A percentile compares a stretch with the other conserved stretches of the same genome.
Conservation (phyloP, 2,113 vertebrate genomes). For the Engystomops pustulosus region DNA sequence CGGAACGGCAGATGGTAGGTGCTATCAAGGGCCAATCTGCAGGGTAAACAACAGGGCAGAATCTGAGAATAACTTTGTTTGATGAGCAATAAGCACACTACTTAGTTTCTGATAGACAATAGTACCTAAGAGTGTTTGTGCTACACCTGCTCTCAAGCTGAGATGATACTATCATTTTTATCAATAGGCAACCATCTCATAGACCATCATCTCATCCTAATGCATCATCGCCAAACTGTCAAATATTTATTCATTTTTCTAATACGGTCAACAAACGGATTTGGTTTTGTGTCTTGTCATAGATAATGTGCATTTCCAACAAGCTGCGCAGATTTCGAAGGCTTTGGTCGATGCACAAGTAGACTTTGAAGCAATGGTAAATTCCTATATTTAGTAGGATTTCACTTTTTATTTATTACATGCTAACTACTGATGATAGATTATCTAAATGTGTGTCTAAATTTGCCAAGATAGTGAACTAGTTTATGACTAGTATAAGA, state of each 20-base stretch:
- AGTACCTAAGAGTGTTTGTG: slow-evolving; percentile 73
- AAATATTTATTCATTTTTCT: slow-evolving; percentile 65
- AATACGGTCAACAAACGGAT: slow-evolving; percentile 61
- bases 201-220: slow-evolving; percentile 72
- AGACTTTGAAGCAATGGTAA: slow-evolving; percentile 98
- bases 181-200: slow-evolving; percentile 74
- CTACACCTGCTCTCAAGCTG: slow-evolving; percentile 68
- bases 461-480: too few species aligned
- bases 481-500: too few species aligned
- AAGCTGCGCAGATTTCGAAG: slow-evolving; percentile 96
- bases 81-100: slow-evolving; percentile 78
- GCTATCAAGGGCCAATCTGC: slow-evolving; percentile 71
- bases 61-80: slow-evolving; percentile 78
- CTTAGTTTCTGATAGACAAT: slow-evolving; percentile 72
- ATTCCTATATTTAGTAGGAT: not conserved
- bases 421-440: not conserved
- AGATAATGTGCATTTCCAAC: slow-evolving; percentile 99
- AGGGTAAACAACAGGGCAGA: slow-evolving; percentile 77
- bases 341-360: slow-evolving; percentile 92
- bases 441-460: too few species aligned
- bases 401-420: not conserved
- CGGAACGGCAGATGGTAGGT: slow-evolving; percentile 96
- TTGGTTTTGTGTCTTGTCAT: slow-evolving; percentile 66
- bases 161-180: slow-evolving; percentile 73
- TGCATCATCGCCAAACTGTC: slow-evolving; percentile 70